Base-by-base conservation (phyloP, 2,797 vertebrate species). In the Enteromius anoplus region DNA sequence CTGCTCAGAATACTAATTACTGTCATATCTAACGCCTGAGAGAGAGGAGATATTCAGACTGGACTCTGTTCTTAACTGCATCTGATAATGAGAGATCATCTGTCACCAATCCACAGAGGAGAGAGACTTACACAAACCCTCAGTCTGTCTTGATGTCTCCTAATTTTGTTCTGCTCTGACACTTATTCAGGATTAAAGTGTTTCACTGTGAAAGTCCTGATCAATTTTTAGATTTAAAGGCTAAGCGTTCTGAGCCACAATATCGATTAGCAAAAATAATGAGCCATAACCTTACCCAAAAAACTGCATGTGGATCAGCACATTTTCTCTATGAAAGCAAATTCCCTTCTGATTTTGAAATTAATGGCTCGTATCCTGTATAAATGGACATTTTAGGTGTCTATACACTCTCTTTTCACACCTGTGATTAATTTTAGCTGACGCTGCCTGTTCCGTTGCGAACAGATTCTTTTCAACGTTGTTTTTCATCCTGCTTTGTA, bases 1-100 rank as follows among this genome's bases (percentile, higher is more conserved):
- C 47, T 80, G 26, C 71, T 68, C 60, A 17, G 83, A 88, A 87
- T 85, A 85, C 72, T 69, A 84, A 87, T 81, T 78, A 77, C 29
- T 32, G 12, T 71, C 72, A 53, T 70, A 55, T 58, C 37, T 32
- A 53, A 19, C 1, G 5, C 29, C 3, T 53, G 7, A 49, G 23
- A 47, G 23, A 70, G n/a, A 69, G n/a, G 23, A 69, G 40, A 70
- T 70, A 47, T 34, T 53, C 70, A 53, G 29, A 73, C 17, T 72
- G 26, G 15, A 49, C 26, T 72, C 47, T 55, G 6, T 65, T 76
- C 49, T 80, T 80, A 73, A 80, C 78, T 80, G 76, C 68, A 87
- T 21, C 34, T 75, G 83, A 82, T 73, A 73, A 62, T 68, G 68
- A 81, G 5, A 81, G 66, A 70, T 64, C 84, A 58, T 15, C 51